Base-by-base conservation (phyloP, 2,888 invertebrate genomes). In the Sinelater perroti region DNA sequence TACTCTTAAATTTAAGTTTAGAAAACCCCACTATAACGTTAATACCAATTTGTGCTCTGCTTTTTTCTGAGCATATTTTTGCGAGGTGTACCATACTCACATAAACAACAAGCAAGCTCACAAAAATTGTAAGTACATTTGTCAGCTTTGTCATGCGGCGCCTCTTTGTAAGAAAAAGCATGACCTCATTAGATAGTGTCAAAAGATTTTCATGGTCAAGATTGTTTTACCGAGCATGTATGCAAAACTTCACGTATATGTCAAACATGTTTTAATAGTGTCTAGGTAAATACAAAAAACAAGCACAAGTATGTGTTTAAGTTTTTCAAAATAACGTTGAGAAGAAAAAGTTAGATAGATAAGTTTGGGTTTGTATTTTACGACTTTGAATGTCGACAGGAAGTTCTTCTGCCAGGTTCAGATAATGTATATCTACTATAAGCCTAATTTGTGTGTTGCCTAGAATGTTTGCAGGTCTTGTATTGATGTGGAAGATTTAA, bases 321-420 rank as follows among this genome's bases (percentile, higher is more conserved):
- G 11, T 7, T 2, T 10, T 38, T 18, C 7, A 2, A 21, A 45
- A 24, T 4, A 14, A 11, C 3, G 11, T 13, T 6, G 26, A 42
- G 18, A 3, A 2, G 6, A 4, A 17, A 5, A 38, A 38, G 13
- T 14, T 40, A 7, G 20, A 1, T 2, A 26, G n/a, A 44, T 14
- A 11, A 10, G 1, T 20, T 44, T 10, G n/a, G 14, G 2, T 35
- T 40, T 11, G 40, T 40, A 1, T 46, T 46, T 21, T 30, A 46
- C 3, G 46, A 46, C 7, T 46, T 46, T 31, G 46, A 46, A n/a
- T 46, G 46, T 10, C 3, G 2, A 13, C 46, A 46, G 46, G 30
- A 30, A 2, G 11, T 20, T 8, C 47, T 3, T 24, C 7, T 24
- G 10, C n/a, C 18, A 4, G 28, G 28, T 26, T 3, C 4, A 5